Conservation (phyloP, 2,797 vertebrate species). For the Sebastes trivittatus region DNA sequence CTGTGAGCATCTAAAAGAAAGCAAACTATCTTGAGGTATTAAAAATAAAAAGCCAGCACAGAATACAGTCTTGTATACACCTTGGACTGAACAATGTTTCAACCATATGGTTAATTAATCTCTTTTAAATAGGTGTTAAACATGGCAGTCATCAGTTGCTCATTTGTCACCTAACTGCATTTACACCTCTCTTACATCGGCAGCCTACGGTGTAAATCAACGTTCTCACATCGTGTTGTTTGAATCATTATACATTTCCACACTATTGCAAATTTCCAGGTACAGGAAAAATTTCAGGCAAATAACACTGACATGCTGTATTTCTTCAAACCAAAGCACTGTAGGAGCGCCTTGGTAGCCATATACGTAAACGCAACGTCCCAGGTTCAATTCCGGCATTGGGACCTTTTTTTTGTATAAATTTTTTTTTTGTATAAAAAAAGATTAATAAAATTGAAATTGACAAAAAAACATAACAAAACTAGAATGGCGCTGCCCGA, state of each 20-base stretch:
- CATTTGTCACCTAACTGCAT: constrained; percentile 56
- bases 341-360: not conserved
- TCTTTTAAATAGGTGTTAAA: constrained; percentile 53
- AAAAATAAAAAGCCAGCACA: not conserved
- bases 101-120: constrained; percentile 66
- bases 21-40: not conserved
- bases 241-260: constrained; percentile 11
- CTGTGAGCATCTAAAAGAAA: constrained; percentile 5
- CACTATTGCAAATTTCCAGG: not conserved
- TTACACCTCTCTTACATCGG: constrained; percentile 35
- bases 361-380: not conserved
- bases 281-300: not conserved
- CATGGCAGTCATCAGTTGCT: constrained; percentile 41
- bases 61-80: not conserved
- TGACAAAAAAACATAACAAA: not conserved
- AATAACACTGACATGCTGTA: not conserved
- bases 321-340: not conserved
- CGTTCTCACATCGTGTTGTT: not conserved
- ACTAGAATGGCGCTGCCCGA: not conserved
- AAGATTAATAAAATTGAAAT: not conserved
- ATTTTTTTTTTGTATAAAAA: not conserved
- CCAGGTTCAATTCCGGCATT: not conserved
- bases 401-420: not conserved
- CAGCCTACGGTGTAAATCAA: constrained; percentile 20
- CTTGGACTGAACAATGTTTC: constrained; percentile 21